Percentiles rank a stretch among this genome's conserved stretches.
Evolutionary conservation across 2,888 invertebrate genomes (phyloP).

Genomic region (Flexamia atlantica): DNA sequence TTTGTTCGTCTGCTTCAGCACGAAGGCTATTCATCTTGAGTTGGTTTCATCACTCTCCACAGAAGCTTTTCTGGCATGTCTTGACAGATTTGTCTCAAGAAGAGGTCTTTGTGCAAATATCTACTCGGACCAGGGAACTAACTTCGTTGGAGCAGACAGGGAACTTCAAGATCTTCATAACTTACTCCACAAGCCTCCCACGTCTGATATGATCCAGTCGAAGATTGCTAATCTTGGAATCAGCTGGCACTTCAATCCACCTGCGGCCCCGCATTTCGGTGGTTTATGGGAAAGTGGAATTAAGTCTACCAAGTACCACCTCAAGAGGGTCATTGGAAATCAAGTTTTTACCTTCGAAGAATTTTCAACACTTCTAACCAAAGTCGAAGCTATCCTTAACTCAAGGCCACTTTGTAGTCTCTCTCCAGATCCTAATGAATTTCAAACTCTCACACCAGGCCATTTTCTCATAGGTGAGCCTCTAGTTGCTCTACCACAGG

Average conservation of each 20-base stretch:
- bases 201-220: constrained; percentile 64
- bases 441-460: constrained; percentile 21
- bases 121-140: constrained; percentile 72
- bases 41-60: constrained; percentile 70
- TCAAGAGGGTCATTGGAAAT: constrained; percentile 70
- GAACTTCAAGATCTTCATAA: constrained; percentile 51
- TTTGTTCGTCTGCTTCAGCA: constrained; percentile 70
- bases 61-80: constrained; percentile 71
- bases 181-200: constrained; percentile 33
- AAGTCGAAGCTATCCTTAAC: constrained; percentile 72
- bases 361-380: constrained; percentile 70
- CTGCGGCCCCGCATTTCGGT: constrained; percentile 71
- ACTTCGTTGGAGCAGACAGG: constrained; percentile 71
- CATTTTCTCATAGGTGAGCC: constrained; percentile 40
- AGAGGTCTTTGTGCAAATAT: constrained; percentile 70
- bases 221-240: constrained; percentile 71
- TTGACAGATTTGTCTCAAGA: constrained; percentile 71
- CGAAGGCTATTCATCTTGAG: constrained; percentile 72
- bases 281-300: constrained; percentile 72
- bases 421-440: constrained; percentile 25
- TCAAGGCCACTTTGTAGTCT: constrained; percentile 70
- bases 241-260: constrained; percentile 66
- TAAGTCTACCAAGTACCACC: constrained; percentile 71
- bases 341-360: constrained; percentile 71
- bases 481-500: constrained; percentile 4